These are phyloP conservation scores for Anabacerthia variegaticeps DNA, from an alignment of 2,797 vertebrate genomes.

Conservation along the genomic window DNA sequence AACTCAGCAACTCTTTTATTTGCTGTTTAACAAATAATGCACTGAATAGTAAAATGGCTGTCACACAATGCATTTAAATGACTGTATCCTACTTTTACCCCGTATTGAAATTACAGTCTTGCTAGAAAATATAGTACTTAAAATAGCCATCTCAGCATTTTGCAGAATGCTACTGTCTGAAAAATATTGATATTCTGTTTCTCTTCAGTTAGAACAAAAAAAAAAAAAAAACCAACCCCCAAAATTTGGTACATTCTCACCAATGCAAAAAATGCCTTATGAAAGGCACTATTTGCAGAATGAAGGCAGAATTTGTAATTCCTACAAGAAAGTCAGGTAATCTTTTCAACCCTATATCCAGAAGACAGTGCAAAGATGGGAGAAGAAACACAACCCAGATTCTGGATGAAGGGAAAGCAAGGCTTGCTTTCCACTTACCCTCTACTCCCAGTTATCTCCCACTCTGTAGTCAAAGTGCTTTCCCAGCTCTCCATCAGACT, in stretches of 20 bases:
- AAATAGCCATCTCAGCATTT: not conserved
- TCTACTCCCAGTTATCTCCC: not conserved
- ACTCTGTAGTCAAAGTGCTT: not conserved
- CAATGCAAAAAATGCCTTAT: not conserved
- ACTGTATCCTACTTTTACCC: not conserved
- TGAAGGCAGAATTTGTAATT: not conserved
- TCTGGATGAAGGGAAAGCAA: not conserved
- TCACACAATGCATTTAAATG: not conserved
- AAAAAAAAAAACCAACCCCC: fast-evolving
- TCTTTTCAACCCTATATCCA: not conserved
- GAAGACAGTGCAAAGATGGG: not conserved
- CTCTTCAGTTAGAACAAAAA: not conserved
- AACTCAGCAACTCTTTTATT: not conserved
- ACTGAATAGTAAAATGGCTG: not conserved
- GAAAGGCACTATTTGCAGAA: not conserved
- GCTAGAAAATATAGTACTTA: not conserved
- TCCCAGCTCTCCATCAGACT: not conserved
- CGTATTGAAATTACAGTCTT: not conserved
- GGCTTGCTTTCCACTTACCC: not conserved
- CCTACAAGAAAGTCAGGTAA: not conserved
- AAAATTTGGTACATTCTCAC: not conserved
- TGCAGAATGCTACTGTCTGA: not conserved
- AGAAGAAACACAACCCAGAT: not conserved
- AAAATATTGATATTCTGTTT: not conserved
- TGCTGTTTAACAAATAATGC: not conserved